phyloP scores from a whole-genome alignment of 2,797 vertebrate species.

The Ispidina lecontei region DNA sequence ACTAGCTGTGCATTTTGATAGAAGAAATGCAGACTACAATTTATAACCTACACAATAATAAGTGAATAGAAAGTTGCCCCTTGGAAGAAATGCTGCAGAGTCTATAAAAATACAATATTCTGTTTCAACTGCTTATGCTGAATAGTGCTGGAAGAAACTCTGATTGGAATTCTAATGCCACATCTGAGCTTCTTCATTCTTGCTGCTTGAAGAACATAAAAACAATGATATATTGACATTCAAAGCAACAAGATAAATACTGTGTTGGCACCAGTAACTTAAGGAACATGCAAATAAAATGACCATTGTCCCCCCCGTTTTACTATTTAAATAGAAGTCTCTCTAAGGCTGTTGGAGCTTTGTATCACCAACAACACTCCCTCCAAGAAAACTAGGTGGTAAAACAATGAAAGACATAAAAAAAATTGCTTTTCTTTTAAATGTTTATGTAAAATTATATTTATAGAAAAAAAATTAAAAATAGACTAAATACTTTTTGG shows the following conservation, averaged over 20 bases:
- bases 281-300: neutral
- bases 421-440: neutral
- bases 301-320: fast-evolving
- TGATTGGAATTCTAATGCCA: neutral
- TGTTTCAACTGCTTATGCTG: conserved; percentile 19
- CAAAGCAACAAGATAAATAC: neutral
- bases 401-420: neutral
- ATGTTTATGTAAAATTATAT: neutral
- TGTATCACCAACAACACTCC: neutral
- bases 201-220: neutral
- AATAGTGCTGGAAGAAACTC: neutral
- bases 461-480: neutral
- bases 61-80: neutral
- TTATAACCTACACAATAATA: conserved; percentile 40
- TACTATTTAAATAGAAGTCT: neutral
- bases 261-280: neutral
- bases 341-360: neutral
- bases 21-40: conserved; percentile 50
- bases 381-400: neutral
- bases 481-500: neutral
- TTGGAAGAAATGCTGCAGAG: neutral
- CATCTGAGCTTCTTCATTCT: neutral
- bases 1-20: conserved; percentile 69
- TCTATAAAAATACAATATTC: neutral
- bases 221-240: neutral